phyloP scores from a whole-genome alignment of 2,113 vertebrate genomes.

The Strix uralensis region DNA sequence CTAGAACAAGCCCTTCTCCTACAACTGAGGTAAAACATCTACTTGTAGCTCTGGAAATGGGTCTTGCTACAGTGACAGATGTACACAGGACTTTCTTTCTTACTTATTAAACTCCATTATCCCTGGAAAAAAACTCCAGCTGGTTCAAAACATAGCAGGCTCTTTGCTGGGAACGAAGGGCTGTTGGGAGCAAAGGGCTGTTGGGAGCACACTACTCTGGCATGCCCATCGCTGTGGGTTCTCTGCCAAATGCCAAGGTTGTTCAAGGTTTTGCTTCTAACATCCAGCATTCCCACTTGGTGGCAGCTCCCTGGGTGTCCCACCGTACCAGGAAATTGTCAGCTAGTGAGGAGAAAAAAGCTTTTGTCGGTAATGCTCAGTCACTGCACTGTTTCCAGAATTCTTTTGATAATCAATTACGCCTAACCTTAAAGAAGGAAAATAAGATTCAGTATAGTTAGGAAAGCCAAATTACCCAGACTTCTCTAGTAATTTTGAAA shows the following conservation, averaged over 20 bases:
- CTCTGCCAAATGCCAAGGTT: neutral
- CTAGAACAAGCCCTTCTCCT: neutral
- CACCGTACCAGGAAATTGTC: neutral
- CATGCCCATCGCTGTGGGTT: neutral
- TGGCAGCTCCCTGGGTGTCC: neutral
- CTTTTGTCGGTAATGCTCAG: neutral
- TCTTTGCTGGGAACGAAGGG: neutral
- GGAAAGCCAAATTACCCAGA: neutral
- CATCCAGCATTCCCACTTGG: neutral
- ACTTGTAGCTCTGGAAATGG: neutral
- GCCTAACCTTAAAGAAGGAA: neutral
- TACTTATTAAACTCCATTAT: neutral
- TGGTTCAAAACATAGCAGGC: neutral
- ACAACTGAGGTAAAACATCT: neutral
- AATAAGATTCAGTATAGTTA: neutral
- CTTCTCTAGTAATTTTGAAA: neutral
- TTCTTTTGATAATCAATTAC: neutral
- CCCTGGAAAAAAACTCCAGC: neutral
- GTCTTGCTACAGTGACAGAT: neutral
- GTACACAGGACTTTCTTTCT: neutral
- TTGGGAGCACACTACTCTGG: neutral
- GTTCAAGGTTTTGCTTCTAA: constrained; percentile 3
- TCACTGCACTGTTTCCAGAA: neutral
- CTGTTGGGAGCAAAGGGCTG: neutral
- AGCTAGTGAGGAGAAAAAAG: neutral